Base-by-base conservation (phyloP, 1,140 invertebrate species). In the Drosophila funebris region DNA sequence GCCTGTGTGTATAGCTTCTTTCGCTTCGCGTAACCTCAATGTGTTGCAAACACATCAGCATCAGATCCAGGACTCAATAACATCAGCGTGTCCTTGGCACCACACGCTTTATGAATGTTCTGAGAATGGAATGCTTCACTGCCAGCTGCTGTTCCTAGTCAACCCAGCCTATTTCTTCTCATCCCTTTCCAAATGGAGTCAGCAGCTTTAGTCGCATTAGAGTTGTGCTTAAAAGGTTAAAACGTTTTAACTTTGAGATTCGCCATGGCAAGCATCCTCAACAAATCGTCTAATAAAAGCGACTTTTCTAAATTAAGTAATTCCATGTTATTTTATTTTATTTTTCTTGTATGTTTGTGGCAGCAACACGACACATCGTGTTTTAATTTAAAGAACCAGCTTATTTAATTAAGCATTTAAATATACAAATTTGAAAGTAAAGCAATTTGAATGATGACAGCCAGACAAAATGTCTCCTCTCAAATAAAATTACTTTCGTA, bases 1-100 rank as follows among this genome's bases (percentile, higher is more conserved):
- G 79, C 9, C 66, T 63, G 56, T 73, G 62, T 62, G 70, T 52
- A 37, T 44, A 61, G 67, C 60, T 78, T 39, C 72, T 61, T 62
- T 87, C 82, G 82, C 69, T 78, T 87, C 82, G 62, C 70, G 78
- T 87, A 85, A 85, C 82, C 81, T 75, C 82, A 85, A 87, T 87
- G 78, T 81, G 82, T 68, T 81, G 72, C 80, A 62, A 73, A 75
- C 81, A 80, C 78, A 82, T 83, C 78, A 66, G 56, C 72, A 78
- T 73, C 76, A 61, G 52, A 50, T 41, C 61, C 71, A 58, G 56
- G 29, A 66, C 37, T 54, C 72, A 63, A 33, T 22, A 22, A 44
- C 31, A 50, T 22, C 56, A 44, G n/a, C 13, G 43, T 76, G 81
- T 81, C 81, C 81, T 87, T 87, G 77, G 73, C 78, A 81, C 39